Percentiles rank a stretch among this genome's conserved stretches.
Conservation (phyloP, 1,140 invertebrate species). For the Anastatus disparis region DNA sequence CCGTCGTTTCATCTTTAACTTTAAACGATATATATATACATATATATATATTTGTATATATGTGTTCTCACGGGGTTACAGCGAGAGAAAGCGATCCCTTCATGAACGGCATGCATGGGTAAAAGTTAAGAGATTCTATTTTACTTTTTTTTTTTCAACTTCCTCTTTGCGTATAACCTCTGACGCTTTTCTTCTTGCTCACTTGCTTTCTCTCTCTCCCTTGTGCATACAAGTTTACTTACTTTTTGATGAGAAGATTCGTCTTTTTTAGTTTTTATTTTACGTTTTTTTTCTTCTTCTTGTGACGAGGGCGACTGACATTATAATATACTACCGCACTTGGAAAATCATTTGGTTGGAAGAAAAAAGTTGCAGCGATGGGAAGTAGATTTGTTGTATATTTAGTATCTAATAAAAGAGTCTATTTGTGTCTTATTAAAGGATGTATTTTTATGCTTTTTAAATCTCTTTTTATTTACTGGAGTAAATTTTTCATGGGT, state of each 20-base stretch:
- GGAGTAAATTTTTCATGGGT: too few species aligned
- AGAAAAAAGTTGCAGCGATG: background rate
- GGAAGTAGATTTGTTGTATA: background rate
- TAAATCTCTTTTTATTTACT: too few species aligned
- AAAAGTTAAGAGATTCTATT: conserved; percentile 10
- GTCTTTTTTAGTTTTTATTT: too few species aligned
- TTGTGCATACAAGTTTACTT: too few species aligned
- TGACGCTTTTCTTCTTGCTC: background rate
- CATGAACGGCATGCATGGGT: too few species aligned
- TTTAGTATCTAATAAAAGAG: background rate
- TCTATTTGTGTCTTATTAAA: too few species aligned
- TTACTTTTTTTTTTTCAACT: conserved; percentile 24
- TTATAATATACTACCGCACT: conserved; percentile 4
- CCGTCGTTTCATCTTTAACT: too few species aligned
- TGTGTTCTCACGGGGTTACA: conserved; percentile 55
- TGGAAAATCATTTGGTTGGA: background rate
- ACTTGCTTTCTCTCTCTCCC: background rate
- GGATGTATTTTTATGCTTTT: too few species aligned
- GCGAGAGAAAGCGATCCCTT: conserved; percentile 54
- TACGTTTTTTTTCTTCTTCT: background rate
- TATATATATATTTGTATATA: too few species aligned
- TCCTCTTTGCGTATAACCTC: background rate
- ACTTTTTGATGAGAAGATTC: too few species aligned
- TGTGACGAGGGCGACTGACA: background rate
- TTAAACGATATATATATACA: too few species aligned